Evolutionary conservation across 1,140 invertebrate species (phyloP), one percentile per base, ranked within the genome.

Genomic region (Campoletis sonorensis): DNA sequence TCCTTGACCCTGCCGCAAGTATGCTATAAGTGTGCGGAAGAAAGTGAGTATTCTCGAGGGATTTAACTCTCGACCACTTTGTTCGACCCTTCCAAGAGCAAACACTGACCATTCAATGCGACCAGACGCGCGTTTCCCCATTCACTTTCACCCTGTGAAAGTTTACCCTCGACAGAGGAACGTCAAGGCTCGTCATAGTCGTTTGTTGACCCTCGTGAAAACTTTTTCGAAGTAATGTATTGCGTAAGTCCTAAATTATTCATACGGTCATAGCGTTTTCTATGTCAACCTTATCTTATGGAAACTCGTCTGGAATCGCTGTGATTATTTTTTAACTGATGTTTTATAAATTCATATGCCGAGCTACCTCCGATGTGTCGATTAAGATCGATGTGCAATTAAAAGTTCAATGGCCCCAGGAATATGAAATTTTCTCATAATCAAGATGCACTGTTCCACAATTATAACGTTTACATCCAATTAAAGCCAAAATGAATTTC

Each of bases 61-160:
- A 13, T 45, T 45, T 45, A 10, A 10, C 11, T 5, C 40, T 45
- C 40, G 40, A 45, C 40, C 40, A 11, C 40, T 33, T 33, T 71
- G 5, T 18, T 40, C 68, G 27, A 71, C 33, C 33, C 33, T 37
- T 33, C 26, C 4, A 5, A 18, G 54, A 58, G 68, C 18, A 71
- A 71, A 71, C 68, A 37, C 68, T 40, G 68, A 37, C 30, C 33
- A 71, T 71, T 71, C 68, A 71, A 33, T 58, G 54, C 30, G 68
- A 40, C 30, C 13, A 71, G 68, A 33, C 68, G n/a, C 18, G 40
- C 11, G 11, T 37, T 10, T 21, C 54, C 54, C 33, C 30, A 71
- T 71, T 71, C 68, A 71, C 68, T 40, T 71, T 71, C 68, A 37
- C 30, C 33, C 68, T 37, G 30, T n/a, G 33, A 40, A 70, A 71